phyloP scores from a whole-genome alignment of 2,797 vertebrate genomes.

The Momotus momota region DNA sequence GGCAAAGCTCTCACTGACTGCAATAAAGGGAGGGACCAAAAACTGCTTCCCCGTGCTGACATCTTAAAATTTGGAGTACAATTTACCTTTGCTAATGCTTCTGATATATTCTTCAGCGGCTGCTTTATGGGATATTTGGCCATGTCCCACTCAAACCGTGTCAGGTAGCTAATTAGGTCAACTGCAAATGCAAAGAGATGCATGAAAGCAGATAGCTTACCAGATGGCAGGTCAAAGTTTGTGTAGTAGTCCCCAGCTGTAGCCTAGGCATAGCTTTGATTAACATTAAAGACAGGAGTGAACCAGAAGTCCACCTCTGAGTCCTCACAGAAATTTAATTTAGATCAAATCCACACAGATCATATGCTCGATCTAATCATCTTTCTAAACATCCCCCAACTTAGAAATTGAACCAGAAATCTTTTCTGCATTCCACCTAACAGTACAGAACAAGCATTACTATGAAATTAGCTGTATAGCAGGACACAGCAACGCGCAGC shows the following conservation, averaged over 20 bases:
- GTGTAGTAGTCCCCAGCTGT: background rate
- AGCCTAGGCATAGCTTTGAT: background rate
- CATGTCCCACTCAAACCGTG: slow-evolving; percentile 96
- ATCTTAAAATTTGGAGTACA: background rate
- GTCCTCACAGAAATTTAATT: background rate
- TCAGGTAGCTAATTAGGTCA: slow-evolving; percentile 89
- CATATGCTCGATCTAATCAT: background rate
- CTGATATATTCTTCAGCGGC: slow-evolving; percentile 87
- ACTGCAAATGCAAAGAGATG: slow-evolving; percentile 80
- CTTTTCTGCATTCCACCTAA: background rate
- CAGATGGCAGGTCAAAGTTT: background rate
- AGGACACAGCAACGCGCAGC: background rate
- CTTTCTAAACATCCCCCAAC: background rate
- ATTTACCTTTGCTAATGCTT: slow-evolving; percentile 90
- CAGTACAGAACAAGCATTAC: background rate
- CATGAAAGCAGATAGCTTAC: background rate
- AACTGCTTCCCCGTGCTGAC: background rate
- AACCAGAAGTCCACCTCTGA: background rate
- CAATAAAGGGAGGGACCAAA: background rate
- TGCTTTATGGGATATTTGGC: slow-evolving; percentile 92
- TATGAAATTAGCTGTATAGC: background rate
- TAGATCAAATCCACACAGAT: background rate
- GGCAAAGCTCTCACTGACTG: background rate
- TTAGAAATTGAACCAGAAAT: background rate
- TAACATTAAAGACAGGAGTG: background rate